These are phyloP conservation scores for Amniataba percoides DNA, from an alignment of 2,797 vertebrate genomes.

Conservation along the genomic window DNA sequence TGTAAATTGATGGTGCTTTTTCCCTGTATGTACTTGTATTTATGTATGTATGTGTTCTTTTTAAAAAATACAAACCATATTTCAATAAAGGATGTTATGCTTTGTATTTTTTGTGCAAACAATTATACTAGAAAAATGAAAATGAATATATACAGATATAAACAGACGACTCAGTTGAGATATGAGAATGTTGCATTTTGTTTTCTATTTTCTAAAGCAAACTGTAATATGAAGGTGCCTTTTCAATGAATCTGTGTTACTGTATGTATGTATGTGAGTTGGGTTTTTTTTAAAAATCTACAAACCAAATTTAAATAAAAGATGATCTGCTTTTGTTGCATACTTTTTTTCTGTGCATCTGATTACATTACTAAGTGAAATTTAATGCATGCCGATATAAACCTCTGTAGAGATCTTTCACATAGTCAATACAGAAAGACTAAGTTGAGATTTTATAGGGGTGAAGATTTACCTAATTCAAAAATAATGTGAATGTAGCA, in stretches of 20 bases:
- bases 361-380: neutral
- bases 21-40: neutral
- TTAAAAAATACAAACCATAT: slow-evolving; percentile 28
- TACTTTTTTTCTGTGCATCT: neutral
- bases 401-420: neutral
- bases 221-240: too few species aligned
- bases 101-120: neutral
- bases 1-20: slow-evolving; percentile 12
- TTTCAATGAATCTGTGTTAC: too few species aligned
- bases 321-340: too few species aligned
- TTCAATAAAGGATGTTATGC: slow-evolving; percentile 70
- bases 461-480: too few species aligned
- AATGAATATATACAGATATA: neutral
- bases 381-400: neutral
- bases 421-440: neutral
- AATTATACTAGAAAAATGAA: neutral
- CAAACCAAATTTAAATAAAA: too few species aligned
- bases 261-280: too few species aligned
- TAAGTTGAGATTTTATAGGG: too few species aligned
- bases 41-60: neutral
- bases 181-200: too few species aligned
- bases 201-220: too few species aligned
- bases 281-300: too few species aligned
- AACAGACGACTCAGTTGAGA: too few species aligned
- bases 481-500: too few species aligned